phyloP scores from a whole-genome alignment of 2,113 vertebrate species.

The Burhinus oedicnemus region DNA sequence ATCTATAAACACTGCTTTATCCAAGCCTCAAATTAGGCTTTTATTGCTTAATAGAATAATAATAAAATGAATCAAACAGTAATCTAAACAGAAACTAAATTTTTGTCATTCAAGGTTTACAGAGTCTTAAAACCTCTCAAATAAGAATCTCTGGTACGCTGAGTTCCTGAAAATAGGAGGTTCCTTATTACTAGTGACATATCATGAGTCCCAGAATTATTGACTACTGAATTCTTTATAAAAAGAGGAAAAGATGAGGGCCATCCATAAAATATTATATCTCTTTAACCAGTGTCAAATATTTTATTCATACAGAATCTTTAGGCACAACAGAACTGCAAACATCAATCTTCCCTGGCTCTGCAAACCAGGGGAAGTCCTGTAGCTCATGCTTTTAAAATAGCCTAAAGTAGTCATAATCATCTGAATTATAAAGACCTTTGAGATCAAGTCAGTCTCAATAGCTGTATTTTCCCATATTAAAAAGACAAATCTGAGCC shows the following conservation, averaged over 20 bases:
- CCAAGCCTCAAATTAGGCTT: not conserved
- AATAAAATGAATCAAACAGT: not conserved
- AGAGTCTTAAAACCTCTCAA: not conserved
- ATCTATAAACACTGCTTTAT: not conserved
- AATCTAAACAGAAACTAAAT: not conserved
- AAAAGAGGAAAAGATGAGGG: not conserved
- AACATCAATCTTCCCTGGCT: not conserved
- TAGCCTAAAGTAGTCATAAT: not conserved
- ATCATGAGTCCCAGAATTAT: not conserved
- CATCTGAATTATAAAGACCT: constrained; percentile 16
- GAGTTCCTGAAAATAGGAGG: not conserved
- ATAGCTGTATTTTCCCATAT: not conserved
- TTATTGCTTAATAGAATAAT: not conserved
- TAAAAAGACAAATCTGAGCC: not conserved
- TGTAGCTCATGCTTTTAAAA: constrained; percentile 12
- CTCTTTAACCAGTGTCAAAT: not conserved
- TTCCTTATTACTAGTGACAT: not conserved
- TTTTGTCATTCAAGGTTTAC: not conserved
- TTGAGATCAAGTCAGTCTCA: not conserved
- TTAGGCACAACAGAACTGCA: not conserved
- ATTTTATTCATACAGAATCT: constrained; percentile 15
- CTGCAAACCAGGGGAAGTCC: not conserved
- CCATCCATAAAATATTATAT: not conserved
- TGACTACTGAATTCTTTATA: not conserved
- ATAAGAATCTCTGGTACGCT: not conserved